Conservation (phyloP, 1,140 invertebrate genomes). For the Neotoxoptera formosana region DNA sequence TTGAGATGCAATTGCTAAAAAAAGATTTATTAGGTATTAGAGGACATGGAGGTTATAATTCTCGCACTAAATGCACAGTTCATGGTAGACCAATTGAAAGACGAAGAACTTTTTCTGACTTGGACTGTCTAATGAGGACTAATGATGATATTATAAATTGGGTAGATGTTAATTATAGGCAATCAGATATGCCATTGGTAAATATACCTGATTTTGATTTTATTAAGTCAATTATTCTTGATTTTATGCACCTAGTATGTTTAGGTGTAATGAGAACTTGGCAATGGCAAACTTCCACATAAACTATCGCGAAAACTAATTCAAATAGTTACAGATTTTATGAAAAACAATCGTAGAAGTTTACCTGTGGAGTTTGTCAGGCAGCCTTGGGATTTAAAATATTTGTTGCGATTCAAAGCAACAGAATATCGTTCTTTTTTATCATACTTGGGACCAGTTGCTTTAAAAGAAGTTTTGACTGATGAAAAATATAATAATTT, state of each 20-base stretch:
- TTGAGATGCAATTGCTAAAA: slow-evolving; percentile 61
- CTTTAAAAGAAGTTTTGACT: slow-evolving; percentile 60
- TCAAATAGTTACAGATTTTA: slow-evolving; percentile 56
- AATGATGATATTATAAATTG: slow-evolving; percentile 60
- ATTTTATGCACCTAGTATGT: slow-evolving; percentile 64
- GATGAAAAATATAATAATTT: slow-evolving; percentile 52
- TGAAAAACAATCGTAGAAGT: slow-evolving; percentile 28
- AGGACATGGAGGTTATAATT: slow-evolving; percentile 60
- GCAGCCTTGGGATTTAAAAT: slow-evolving; percentile 60
- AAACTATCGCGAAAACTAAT: slow-evolving; percentile 43
- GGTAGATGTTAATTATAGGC: slow-evolving; percentile 63
- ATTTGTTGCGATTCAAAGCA: slow-evolving; percentile 62
- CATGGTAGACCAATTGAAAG: slow-evolving; percentile 60
- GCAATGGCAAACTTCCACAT: slow-evolving; percentile 37
- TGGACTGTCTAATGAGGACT: slow-evolving; percentile 60
- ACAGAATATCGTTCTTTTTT: slow-evolving; percentile 64
- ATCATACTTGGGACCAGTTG: slow-evolving; percentile 64
- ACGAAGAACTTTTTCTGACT: slow-evolving; percentile 60
- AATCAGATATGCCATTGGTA: slow-evolving; percentile 61
- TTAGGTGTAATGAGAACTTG: slow-evolving; percentile 57
- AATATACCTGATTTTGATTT: slow-evolving; percentile 61
- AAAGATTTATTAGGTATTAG: slow-evolving; percentile 60
- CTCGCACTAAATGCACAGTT: slow-evolving; percentile 61
- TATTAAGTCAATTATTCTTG: slow-evolving; percentile 62
- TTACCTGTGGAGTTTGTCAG: slow-evolving; percentile 61